Evolutionary conservation across 2,888 invertebrate genomes (phyloP), one percentile per base, ranked within the genome.

Genomic region (Euzophera pinguis): DNA sequence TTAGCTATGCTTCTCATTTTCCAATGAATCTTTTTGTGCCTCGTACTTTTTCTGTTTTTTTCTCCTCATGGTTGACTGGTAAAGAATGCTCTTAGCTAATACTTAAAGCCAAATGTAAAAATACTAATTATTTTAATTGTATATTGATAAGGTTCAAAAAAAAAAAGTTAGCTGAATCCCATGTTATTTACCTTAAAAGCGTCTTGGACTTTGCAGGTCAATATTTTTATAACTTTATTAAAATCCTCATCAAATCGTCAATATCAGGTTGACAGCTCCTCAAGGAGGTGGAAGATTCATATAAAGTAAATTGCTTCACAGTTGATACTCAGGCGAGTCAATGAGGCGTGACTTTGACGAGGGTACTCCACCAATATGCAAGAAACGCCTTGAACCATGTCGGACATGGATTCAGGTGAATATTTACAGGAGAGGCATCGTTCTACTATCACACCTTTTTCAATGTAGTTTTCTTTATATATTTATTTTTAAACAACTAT

Each of bases 301-400:
- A 87, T 83, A 84, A 84, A 85, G 84, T 86, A 87, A 87, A 88
- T 89, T 82, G 83, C 73, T 77, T 81, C 77, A 69, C 77, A 84
- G 81, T 83, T 82, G 84, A 87, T 86, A 83, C 79, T 79, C 71
- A 72, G 69, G 63, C 65, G 78, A 79, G 84, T 88, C 88, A 89
- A 89, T 89, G 86, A 86, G 84, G 74, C 83, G 73, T 79, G 86
- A 85, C 88, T 65, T 85, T 89, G 88, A 89, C 85, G 81, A 86
- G 88, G 89, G 88, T 89, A 54, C 60, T 61, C 67, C 71, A 65
- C 72, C 84, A 84, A 85, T 86, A 85, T 85, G 85, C 86, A 86
- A 73, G 80, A 61, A 68, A 73, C 73, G 69, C 62, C 74, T 71
- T 73, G 75, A 70, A 70, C 70, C 79, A 60, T 83, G 84, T 83